Percentiles rank a stretch among this genome's conserved stretches.
Conservation (phyloP, 92 coral and sea anemone species). For the Phenganax marumi region DNA sequence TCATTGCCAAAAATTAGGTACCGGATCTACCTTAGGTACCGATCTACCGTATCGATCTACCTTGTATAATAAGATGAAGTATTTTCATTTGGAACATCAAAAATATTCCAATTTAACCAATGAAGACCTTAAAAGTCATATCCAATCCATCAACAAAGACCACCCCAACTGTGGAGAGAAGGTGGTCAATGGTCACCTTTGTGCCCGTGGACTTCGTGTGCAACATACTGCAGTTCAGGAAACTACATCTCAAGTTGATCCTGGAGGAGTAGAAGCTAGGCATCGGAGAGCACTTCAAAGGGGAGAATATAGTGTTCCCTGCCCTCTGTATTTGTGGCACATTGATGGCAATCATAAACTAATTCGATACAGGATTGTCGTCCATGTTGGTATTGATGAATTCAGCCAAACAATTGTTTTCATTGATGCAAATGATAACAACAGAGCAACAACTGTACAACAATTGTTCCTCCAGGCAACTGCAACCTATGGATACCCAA, state of each 20-base stretch:
- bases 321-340: constrained; percentile 24
- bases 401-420: constrained; percentile 1
- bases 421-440: background rate
- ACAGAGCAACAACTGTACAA: constrained; percentile 30
- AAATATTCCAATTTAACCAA: constrained; percentile 27
- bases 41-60: constrained; percentile 22
- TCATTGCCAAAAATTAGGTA: constrained; percentile 21
- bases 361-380: constrained; percentile 19
- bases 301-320: background rate
- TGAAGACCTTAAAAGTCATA: background rate
- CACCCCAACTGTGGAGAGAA: constrained; percentile 34
- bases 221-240: constrained; percentile 15
- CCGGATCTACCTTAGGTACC: too few relatives aligned
- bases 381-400: constrained; percentile 1
- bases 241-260: background rate
- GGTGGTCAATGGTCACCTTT: constrained; percentile 15
- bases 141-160: too few relatives aligned
- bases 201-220: background rate
- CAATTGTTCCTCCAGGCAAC: constrained; percentile 16
- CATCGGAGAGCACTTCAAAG: background rate
- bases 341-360: constrained; percentile 27
- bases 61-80: constrained; percentile 26
- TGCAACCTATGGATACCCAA: constrained; percentile 4
- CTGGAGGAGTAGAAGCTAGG: constrained; percentile 14
- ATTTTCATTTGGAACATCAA: background rate